phyloP scores from a whole-genome alignment of 2,888 invertebrate genomes.

The Euplexia lucipara region DNA sequence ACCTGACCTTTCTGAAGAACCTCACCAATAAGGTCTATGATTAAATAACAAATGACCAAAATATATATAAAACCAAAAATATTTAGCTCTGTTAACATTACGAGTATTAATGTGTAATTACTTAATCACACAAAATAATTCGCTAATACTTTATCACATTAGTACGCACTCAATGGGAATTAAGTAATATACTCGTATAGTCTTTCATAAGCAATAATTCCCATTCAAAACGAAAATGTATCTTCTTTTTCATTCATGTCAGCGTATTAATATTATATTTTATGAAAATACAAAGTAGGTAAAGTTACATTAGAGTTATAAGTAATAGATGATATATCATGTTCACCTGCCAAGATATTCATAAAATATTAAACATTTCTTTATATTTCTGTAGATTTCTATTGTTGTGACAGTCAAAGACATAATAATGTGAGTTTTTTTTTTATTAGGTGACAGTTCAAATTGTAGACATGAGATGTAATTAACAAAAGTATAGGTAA shows the following conservation, averaged over 20 bases:
- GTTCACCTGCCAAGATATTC: neutral
- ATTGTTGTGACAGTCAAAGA: neutral
- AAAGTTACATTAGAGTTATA: constrained; percentile 8
- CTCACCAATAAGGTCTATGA: no score
- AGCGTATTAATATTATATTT: constrained; percentile 1
- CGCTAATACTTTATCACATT: constrained; percentile 4
- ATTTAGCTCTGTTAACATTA: no score
- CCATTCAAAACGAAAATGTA: constrained; percentile 18
- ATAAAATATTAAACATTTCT: constrained; percentile 1
- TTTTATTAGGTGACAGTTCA: no score
- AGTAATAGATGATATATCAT: neutral
- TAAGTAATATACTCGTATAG: neutral
- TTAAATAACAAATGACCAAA: no score
- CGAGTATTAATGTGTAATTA: neutral
- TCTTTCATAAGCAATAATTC: constrained; percentile 15
- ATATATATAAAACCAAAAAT: no score
- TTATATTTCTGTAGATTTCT: constrained; percentile 5
- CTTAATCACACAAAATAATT: constrained; percentile 2
- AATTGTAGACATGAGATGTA: no score
- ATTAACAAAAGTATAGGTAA: no score
- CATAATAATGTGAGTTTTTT: neutral
- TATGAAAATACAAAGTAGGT: neutral
- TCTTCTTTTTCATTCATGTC: constrained; percentile 17
- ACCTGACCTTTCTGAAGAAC: no score
- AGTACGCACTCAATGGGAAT: constrained; percentile 16